Evolutionary conservation across 2,797 vertebrate species (phyloP), one percentile per base, ranked within the genome.

Genomic region (Linurgus olivaceus): DNA sequence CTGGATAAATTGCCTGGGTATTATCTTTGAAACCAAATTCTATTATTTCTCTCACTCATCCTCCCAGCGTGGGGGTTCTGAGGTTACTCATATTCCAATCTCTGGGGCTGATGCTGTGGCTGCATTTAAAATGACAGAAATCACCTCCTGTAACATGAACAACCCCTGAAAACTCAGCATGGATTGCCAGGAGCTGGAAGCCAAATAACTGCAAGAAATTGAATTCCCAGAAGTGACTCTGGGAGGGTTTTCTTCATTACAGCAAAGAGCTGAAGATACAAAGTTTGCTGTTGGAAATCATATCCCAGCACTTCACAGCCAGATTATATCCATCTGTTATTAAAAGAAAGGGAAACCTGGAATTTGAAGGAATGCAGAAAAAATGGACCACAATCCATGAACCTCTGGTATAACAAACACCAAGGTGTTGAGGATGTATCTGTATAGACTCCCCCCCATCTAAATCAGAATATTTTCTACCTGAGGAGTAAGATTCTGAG

Each of bases 121-220:
- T 76, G 78, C 61, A 75, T 94, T 86, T 63, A 38, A 86, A 94
- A 88, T 37, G 59, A 75, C 89, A 93, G 55, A 80, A 91, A 75
- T 74, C 31, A 8, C 76, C 54, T 70, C 29, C 42, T 45, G 26
- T 24, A 75, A 87, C 38, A 16, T 31, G 38, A 91, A 74, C 62
- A 80, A 73, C 44, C 76, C 85, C 92, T 57, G 51, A 83, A 94
- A 88, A 33, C 26, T 29, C 65, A 76, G 81, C 67, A 44, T 42
- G 63, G 75, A 86, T 54, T 91, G 81, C 75, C 54, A 92, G 81
- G 80, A 90, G 68, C 72, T 91, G 86, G 83, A 68, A 93, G 86
- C 84, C 84, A 89, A 91, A 89, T 67, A 65, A 92, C 72, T 86
- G 77, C 63, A 55, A 88, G 79, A 91, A 94, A 89, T n/a, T 91